Evolutionary conservation across 2,888 invertebrate species (phyloP).

Genomic region (Patella caerulea): DNA sequence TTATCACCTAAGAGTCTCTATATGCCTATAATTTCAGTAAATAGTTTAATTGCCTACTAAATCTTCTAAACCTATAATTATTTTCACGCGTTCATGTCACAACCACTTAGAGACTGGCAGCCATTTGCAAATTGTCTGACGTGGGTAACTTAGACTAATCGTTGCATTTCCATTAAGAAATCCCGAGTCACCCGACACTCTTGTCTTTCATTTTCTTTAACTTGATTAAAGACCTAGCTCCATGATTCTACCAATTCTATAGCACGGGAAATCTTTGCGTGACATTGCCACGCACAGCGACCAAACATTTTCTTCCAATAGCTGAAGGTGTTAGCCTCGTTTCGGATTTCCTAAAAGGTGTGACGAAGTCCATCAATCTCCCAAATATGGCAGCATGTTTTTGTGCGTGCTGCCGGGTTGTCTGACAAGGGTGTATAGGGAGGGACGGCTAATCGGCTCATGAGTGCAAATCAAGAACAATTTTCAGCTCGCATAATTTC

Average conservation of each 20-base stretch:
- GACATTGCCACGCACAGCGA: conserved; percentile 19
- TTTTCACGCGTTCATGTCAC: background rate
- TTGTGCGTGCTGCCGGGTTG: conserved; percentile 13
- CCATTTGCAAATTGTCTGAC: conserved; percentile 5
- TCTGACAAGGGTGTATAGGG: background rate
- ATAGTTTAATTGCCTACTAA: background rate
- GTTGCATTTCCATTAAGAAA: background rate
- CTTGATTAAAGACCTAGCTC: conserved; percentile 2
- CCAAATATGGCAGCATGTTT: conserved; percentile 16
- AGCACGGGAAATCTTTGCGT: conserved; percentile 18
- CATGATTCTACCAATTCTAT: background rate
- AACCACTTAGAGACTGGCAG: background rate
- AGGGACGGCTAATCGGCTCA: conserved; percentile 1
- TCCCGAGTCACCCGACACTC: background rate
- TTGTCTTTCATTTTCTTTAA: background rate
- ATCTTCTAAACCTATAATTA: background rate
- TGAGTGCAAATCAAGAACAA: background rate
- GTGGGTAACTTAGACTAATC: conserved; percentile 2
- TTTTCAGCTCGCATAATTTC: background rate
- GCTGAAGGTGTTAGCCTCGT: conserved; percentile 21
- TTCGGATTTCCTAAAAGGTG: conserved; percentile 22
- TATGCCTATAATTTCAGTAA: background rate
- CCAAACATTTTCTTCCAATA: conserved; percentile 19
- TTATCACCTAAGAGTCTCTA: conserved; percentile 4
- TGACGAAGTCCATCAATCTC: conserved; percentile 17